phyloP scores from a whole-genome alignment of 1,140 invertebrate genomes.

The Probaryconus sp. region DNA sequence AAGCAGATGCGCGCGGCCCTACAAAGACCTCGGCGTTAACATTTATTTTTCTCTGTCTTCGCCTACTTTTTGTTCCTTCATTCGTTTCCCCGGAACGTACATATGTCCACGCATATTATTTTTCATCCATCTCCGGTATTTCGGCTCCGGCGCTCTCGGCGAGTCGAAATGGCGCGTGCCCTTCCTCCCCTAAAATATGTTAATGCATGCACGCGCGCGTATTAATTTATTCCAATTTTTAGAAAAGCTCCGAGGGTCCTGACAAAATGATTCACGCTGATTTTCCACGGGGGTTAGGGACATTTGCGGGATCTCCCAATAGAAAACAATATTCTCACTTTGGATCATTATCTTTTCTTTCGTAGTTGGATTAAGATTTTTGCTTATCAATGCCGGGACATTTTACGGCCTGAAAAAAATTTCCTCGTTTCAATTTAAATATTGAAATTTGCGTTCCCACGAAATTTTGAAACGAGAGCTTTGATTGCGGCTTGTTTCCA shows the following conservation, averaged over 20 bases:
- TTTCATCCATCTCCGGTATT: conserved; percentile 53
- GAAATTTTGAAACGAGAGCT: conserved; percentile 16
- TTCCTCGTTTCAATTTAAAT: neutral
- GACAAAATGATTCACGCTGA: conserved; percentile 63
- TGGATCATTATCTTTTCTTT: too few relatives aligned
- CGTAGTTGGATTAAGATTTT: too few relatives aligned
- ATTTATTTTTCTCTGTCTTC: conserved; percentile 62
- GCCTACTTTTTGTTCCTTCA: too few relatives aligned
- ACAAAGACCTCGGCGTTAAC: conserved; percentile 56
- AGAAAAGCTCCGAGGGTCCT: conserved; percentile 64
- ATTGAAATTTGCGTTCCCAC: conserved; percentile 19
- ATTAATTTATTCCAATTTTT: conserved; percentile 77
- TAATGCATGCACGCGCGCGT: conserved; percentile 73
- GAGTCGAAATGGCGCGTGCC: conserved; percentile 70
- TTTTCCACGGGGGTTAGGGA: conserved; percentile 45
- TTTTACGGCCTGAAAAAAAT: neutral
- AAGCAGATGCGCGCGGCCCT: conserved; percentile 70
- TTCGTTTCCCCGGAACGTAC: conserved; percentile 39
- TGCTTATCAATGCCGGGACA: too few relatives aligned
- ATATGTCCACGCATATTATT: conserved; percentile 55
- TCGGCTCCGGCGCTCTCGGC: conserved; percentile 58
- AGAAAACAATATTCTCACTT: conserved; percentile 50
- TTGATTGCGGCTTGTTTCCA: conserved; percentile 32
- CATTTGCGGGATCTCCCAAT: conserved; percentile 43
- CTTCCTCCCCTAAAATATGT: conserved; percentile 71